Conservation (phyloP, 1,140 invertebrate genomes). For the Theocolax elegans region DNA sequence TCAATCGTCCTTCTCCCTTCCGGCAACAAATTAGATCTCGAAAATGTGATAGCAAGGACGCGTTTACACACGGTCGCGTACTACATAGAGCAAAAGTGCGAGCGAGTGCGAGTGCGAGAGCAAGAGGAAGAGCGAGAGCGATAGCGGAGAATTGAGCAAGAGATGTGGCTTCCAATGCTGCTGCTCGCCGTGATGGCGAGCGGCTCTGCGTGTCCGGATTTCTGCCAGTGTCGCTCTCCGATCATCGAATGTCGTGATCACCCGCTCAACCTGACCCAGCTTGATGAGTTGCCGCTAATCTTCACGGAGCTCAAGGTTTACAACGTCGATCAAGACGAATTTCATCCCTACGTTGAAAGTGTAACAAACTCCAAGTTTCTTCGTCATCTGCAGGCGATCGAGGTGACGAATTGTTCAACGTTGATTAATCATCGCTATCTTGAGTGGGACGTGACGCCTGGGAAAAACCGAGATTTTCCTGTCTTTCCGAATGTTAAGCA, state of each 20-base stretch:
- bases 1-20: neutral
- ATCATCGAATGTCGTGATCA: conserved; percentile 27
- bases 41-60: conserved; percentile 24
- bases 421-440: conserved; percentile 3
- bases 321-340: conserved; percentile 46
- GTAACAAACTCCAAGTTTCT: conserved; percentile 47
- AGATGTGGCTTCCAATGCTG: conserved; percentile 57
- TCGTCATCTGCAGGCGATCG: conserved; percentile 44
- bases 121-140: conserved; percentile 26
- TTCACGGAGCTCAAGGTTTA: conserved; percentile 41
- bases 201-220: conserved; percentile 55
- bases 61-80: neutral
- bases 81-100: neutral
- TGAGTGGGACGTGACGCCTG: neutral
- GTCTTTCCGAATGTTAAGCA: conserved; percentile 50
- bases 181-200: conserved; percentile 61
- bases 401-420: conserved; percentile 55
- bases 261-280: neutral
- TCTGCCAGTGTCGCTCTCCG: conserved; percentile 50
- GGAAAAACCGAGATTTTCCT: neutral
- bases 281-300: conserved; percentile 41
- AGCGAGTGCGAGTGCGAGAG: neutral
- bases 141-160: too few relatives aligned
- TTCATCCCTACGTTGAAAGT: conserved; percentile 48
- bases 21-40: neutral